phyloP scores from a whole-genome alignment of 2,888 invertebrate genomes.

The Listrodromus nycthemerus region DNA sequence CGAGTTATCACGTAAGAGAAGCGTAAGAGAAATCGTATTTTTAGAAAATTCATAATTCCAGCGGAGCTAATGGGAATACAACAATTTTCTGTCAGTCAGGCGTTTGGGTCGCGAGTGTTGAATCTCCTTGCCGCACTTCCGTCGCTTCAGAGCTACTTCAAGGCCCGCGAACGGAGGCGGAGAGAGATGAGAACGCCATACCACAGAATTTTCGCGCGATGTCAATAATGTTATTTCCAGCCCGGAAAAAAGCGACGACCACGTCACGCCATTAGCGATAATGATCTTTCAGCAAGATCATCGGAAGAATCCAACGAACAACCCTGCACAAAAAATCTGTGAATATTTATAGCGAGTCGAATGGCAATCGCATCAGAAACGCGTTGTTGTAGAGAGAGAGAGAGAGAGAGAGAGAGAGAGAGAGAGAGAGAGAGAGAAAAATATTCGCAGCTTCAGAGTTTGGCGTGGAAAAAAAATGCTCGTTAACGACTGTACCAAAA shows the following conservation, averaged over 20 bases:
- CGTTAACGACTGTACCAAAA: slow-evolving; percentile 19
- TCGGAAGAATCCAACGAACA: background rate
- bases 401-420: background rate
- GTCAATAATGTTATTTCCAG: slow-evolving; percentile 33
- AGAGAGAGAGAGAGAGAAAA: background rate
- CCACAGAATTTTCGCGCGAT: slow-evolving; percentile 23
- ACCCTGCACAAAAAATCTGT: background rate
- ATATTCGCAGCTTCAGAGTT: background rate
- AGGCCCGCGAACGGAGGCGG: background rate
- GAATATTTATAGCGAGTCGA: background rate
- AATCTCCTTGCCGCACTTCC: slow-evolving; percentile 41
- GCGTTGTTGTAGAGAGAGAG: background rate
- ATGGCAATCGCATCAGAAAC: slow-evolving; percentile 10
- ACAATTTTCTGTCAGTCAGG: background rate
- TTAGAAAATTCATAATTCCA: background rate
- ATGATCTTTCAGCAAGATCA: slow-evolving; percentile 50
- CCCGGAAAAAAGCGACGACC: slow-evolving; percentile 27
- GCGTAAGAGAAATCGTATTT: background rate
- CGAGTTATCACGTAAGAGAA: background rate
- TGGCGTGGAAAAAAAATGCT: background rate
- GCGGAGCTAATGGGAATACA: background rate
- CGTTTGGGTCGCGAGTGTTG: slow-evolving; percentile 14
- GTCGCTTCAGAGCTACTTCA: background rate
- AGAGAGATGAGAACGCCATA: slow-evolving; percentile 13
- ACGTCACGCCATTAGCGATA: slow-evolving; percentile 41